Base-by-base conservation (phyloP, 2,113 vertebrate genomes). In the Cervus canadensis region DNA sequence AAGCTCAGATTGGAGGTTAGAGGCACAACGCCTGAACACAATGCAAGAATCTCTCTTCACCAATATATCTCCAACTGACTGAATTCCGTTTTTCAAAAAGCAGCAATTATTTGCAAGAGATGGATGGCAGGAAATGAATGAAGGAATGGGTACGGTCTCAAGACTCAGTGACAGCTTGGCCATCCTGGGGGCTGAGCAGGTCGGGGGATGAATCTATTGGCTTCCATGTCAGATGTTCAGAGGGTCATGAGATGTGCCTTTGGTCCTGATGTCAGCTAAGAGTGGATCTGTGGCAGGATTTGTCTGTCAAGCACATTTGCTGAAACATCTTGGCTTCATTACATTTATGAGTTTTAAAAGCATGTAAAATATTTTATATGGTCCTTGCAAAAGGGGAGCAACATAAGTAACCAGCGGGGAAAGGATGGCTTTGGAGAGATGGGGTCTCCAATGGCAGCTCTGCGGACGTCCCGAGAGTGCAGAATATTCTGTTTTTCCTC, bases 321-420 rank as follows among this genome's bases (percentile, higher is more conserved):
- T 97, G 98, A 98, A 95, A 93, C 96, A 97, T 97, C 95, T 98
- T 97, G 97, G 94, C 97, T 96, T 98, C 56, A 4, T 98, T 96
- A 45, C 85, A 96, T 97, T 97, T 98, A 98, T 97, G 97, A 97
- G 78, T 97, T 98, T 97, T 45, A 98, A 99, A 99, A 98, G 96
- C 95, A 60, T 52, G 48, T 71, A 62, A 97, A 97, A 74, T 97
- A 96, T 85, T 98, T 89, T 54, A 84, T 81, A 15, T 52, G 62
- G 62, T 82, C 59, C 60, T 76, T 57, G 5, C 25, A 23, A 82
- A 97, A 88, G 82, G 88, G 33, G 86, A 81, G 91, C 54, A 36
- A 33, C 71, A 90, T 98, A 96, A 98, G 97, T 98, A 98, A 97
- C 17, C 25, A 25, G 15, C 4, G 30, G 89, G 59, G 87, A 87